Base-by-base conservation (phyloP, 2,888 invertebrate species). In the Morpho achilles region DNA sequence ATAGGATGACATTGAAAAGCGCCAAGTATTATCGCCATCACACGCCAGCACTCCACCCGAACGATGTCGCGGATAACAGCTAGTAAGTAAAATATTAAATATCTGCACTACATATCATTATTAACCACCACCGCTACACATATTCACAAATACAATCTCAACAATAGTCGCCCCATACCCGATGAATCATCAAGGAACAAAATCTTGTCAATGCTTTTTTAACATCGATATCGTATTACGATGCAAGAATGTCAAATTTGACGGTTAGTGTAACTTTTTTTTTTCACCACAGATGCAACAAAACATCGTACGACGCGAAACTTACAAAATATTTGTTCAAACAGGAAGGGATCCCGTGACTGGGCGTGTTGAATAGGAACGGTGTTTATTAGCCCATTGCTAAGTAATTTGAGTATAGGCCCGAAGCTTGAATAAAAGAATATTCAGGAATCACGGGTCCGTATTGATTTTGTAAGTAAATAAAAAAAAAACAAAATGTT, bases 261-360 rank as follows among this genome's bases (percentile, higher is more conserved):
- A 56, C 44, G 9, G 8, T 0, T 39, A 43, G 45, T 4, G 32
- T 48, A 9, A 23, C 50, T 45, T 40, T 50, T 58, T 54, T 53
- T 57, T 53, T 55, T 56, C 42, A 10, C 7, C 16, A 63, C 57
- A 39, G 56, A 58, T 52, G 59, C 60, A 61, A 44, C 45, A 10
- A 46, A 16, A 41, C 45, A 23, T 53, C 46, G 39, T 42, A 9
- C 55, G 62, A 63, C 57, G 66, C 62, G 60, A 62, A 55, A 61
- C 69, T 69, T 67, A 71, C 69, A 74, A 76, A 79, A 76, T 75
- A 76, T 79, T 79, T 78, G 74, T 79, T 74, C 73, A 79, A 77
- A 80, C 79, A 78, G 75, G 77, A 80, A 79, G 69, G 71, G 72
- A 70, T 69, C 69, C 69, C 60, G 59, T 8, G 43, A 16, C 43